These are phyloP conservation scores for Biston stratarius DNA, from an alignment of 2,888 invertebrate species.

Conservation along the genomic window DNA sequence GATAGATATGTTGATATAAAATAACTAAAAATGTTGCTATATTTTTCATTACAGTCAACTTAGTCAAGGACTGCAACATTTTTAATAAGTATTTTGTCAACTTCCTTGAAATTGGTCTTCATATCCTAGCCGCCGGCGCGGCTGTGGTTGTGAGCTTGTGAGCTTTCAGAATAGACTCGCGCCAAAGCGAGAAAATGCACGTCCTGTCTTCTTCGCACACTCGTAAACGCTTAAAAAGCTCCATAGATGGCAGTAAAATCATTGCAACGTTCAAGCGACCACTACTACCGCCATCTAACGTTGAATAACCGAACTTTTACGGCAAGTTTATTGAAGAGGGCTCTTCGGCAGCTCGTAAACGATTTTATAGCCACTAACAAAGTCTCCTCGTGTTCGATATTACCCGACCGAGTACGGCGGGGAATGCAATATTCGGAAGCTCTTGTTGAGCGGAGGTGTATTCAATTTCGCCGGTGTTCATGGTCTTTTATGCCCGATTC, in stretches of 20 bases:
- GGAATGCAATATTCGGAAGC: constrained; percentile 81
- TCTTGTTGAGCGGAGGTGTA: constrained; percentile 79
- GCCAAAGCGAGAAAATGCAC: constrained; percentile 50
- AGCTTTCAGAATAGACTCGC: constrained; percentile 55
- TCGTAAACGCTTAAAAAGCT: constrained; percentile 81
- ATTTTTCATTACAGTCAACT: too few relatives aligned
- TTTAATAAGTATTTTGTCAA: too few relatives aligned
- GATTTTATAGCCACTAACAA: constrained; percentile 85
- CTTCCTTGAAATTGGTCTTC: too few relatives aligned
- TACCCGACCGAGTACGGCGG: constrained; percentile 82
- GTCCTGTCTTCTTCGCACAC: constrained; percentile 55
- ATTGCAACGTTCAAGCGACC: constrained; percentile 79
- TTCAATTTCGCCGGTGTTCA: constrained; percentile 84
- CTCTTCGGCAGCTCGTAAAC: constrained; percentile 86
- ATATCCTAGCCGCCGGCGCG: neutral
- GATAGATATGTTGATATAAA: too few relatives aligned
- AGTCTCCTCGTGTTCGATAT: constrained; percentile 82
- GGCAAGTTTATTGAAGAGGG: constrained; percentile 85
- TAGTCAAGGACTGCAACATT: too few relatives aligned
- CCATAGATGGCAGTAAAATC: constrained; percentile 86
- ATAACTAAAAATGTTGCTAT: too few relatives aligned
- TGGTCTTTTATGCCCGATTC: constrained; percentile 85
- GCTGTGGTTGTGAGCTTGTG: constrained; percentile 53
- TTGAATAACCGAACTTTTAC: constrained; percentile 84
- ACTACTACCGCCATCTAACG: constrained; percentile 85